Evolutionary conservation across 2,888 invertebrate species (phyloP), one percentile per base, ranked within the genome.

Genomic region (Mesorhabditis sp.): DNA sequence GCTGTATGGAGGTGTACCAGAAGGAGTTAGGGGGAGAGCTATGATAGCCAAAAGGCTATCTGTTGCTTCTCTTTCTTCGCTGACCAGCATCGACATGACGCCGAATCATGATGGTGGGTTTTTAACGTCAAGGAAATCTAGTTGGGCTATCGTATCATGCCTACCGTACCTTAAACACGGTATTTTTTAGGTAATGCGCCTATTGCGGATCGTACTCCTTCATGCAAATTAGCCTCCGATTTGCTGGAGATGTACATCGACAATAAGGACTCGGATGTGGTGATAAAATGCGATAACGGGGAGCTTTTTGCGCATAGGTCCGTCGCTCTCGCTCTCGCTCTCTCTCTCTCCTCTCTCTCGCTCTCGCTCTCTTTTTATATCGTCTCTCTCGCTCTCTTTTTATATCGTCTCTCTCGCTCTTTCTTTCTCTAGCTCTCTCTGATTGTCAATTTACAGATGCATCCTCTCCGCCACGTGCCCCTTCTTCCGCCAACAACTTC

Each of bases 381-480:
- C 82, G 88, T 95, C 42, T 44, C 4, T 65, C 13, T 44, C 7
- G 1, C n/a, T 42, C 64, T 64, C n/a, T n/a, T n/a, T n/a, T n/a
- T n/a, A n/a, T 61, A 43, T 62, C 41, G 66, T 10, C 42, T 44
- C 4, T 65, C 13, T 44, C 7, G 1, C n/a, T 42, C 64, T 64
- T 4, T 15, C 44, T 44, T 4, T 64, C 7, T 28, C 28, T 13
- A 4, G 67, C 64, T n/a, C n/a, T 62, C 15, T 68, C n/a, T n/a
- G 41, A 28, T 6, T 66, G 61, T 15, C 45, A 3, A 62, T 28
- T 76, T 76, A 42, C 71, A 87, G 87, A 70, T 94, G 94, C 86
- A 93, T 95, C 82, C 88, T 95, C 73, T 92, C 93, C 67, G 93
- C 94, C 13, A 85, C 95, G 69, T 95, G 94, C 86, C 93, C 92